Evolutionary conservation across 2,888 invertebrate genomes (phyloP).

Genomic region (Sphaerophoria taeniata): DNA sequence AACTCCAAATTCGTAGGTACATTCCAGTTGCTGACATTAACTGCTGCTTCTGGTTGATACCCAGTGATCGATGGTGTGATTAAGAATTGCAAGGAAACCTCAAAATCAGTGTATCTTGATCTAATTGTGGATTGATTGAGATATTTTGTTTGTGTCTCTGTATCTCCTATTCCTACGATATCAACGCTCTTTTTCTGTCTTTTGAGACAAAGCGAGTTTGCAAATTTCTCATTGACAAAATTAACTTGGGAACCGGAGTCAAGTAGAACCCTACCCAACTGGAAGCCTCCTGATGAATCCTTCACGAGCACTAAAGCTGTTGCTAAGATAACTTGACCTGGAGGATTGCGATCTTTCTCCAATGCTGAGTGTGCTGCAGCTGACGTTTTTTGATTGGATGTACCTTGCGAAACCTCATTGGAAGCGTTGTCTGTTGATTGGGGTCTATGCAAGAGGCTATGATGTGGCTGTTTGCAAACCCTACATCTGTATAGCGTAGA

Average conservation of each 20-base stretch:
- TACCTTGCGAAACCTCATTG: not conserved
- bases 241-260: conserved; percentile 24
- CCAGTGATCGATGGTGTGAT: not conserved
- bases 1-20: conserved; percentile 3
- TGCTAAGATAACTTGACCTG: not conserved
- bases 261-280: conserved; percentile 23
- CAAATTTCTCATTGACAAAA: conserved; percentile 12
- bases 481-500: not conserved
- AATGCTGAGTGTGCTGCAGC: not conserved
- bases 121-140: conserved; percentile 7
- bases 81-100: conserved; percentile 7
- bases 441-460: not conserved
- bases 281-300: conserved; percentile 17
- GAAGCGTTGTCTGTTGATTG: not conserved
- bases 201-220: not conserved
- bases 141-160: conserved; percentile 9
- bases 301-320: not conserved
- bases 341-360: not conserved
- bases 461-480: not conserved
- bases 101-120: conserved; percentile 14
- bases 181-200: conserved; percentile 1
- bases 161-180: conserved; percentile 11
- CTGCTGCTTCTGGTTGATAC: conserved; percentile 22
- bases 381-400: not conserved
- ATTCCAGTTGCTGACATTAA: conserved; percentile 1